phyloP scores from a whole-genome alignment of 2,113 vertebrate genomes.

The Aythya baeri region DNA sequence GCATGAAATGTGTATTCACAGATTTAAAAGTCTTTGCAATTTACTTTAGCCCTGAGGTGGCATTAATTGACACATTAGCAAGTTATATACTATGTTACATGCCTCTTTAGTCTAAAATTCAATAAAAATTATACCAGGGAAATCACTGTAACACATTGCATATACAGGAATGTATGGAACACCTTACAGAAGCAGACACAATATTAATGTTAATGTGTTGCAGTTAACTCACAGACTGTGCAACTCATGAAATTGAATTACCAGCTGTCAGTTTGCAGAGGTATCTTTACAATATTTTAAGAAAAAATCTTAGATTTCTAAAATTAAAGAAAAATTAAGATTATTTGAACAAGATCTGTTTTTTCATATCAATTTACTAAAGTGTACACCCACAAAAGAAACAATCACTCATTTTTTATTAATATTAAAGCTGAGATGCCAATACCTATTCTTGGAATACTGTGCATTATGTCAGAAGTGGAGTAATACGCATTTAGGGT shows the following conservation, averaged over 20 bases:
- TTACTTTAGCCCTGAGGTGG: constrained; percentile 50
- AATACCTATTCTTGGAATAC: not conserved
- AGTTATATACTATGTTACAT: constrained; percentile 58
- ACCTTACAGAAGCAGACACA: not conserved
- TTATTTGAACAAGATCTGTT: not conserved
- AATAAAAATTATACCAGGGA: constrained; percentile 57
- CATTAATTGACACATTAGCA: constrained; percentile 72
- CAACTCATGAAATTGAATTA: not conserved
- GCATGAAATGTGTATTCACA: constrained; percentile 55
- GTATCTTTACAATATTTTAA: not conserved
- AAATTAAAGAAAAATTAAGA: not conserved
- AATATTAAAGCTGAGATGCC: not conserved
- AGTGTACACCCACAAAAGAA: not conserved
- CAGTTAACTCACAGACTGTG: not conserved
- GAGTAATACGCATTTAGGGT: not conserved
- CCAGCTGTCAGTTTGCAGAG: not conserved
- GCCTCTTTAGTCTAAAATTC: constrained; percentile 68
- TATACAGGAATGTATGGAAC: not conserved
- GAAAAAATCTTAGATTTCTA: not conserved
- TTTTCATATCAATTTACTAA: not conserved
- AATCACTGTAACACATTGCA: constrained; percentile 45
- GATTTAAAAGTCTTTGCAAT: constrained; percentile 67
- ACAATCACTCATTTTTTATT: not conserved
- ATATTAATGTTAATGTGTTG: not conserved
- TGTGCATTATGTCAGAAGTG: not conserved